phyloP scores from a whole-genome alignment of 2,888 invertebrate genomes.

The Sympetrum striolatum region DNA sequence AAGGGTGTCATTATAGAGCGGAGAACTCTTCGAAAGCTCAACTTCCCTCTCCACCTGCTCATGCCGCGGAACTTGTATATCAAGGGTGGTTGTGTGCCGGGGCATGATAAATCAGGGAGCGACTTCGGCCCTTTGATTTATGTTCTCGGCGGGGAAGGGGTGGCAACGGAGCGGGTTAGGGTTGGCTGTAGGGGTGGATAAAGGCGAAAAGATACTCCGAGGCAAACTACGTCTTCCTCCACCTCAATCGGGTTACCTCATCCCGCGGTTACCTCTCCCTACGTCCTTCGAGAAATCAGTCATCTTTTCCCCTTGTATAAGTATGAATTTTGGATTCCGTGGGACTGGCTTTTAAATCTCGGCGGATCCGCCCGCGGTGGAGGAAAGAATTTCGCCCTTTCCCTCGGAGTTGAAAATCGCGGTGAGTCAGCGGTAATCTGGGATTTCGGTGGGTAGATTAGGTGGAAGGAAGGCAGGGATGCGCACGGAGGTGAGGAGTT shows the following conservation, averaged over 20 bases:
- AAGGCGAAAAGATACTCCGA: neutral
- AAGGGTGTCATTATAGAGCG: too few species aligned
- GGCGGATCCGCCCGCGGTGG: neutral
- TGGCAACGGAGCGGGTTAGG: neutral
- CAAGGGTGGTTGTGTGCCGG: slow-evolving; percentile 10
- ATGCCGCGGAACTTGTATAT: neutral
- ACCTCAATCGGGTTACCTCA: neutral
- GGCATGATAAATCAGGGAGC: slow-evolving; percentile 9
- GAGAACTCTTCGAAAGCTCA: neutral
- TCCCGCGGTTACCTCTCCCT: neutral
- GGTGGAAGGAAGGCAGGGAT: neutral
- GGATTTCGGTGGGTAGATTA: neutral
- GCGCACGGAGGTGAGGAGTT: neutral
- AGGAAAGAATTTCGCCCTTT: neutral
- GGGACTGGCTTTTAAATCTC: neutral
- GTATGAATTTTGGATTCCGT: neutral
- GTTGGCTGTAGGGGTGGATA: neutral
- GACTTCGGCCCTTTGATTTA: neutral
- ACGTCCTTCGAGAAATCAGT: neutral
- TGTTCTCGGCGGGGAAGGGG: neutral
- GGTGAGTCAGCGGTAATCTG: neutral
- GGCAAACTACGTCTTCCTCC: neutral
- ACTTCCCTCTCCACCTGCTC: neutral
- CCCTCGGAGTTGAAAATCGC: neutral
- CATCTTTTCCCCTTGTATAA: neutral